A percentile compares a stretch with the other conserved stretches of the same genome.
These are phyloP conservation scores for Pomacea maculata DNA, from an alignment of 1,140 invertebrate species.

Conservation along the genomic window DNA sequence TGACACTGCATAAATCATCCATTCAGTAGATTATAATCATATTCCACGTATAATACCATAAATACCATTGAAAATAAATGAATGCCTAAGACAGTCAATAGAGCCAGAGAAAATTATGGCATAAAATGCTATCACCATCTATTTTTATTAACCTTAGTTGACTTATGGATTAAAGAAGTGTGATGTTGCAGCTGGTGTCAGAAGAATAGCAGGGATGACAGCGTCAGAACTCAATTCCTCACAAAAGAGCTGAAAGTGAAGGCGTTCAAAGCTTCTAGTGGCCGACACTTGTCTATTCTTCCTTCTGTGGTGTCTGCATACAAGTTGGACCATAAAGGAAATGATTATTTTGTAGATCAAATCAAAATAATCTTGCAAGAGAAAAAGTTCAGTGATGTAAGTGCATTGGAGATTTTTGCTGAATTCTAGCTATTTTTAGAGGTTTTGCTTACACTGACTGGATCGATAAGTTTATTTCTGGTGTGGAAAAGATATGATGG, in stretches of 20 bases:
- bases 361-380: background rate
- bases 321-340: constrained; percentile 1
- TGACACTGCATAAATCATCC: too few relatives aligned
- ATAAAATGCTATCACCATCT: too few relatives aligned
- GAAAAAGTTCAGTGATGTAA: constrained; percentile 9
- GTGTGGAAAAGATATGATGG: too few relatives aligned
- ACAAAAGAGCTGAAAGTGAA: constrained; percentile 7
- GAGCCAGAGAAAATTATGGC: too few relatives aligned
- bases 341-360: constrained; percentile 4
- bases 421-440: too few relatives aligned
- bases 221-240: background rate
- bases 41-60: too few relatives aligned
- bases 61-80: too few relatives aligned
- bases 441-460: too few relatives aligned
- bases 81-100: too few relatives aligned
- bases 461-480: too few relatives aligned
- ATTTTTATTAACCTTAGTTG: background rate
- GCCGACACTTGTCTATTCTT: constrained; percentile 11
- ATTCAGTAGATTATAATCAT: too few relatives aligned
- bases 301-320: background rate
- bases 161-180: background rate
- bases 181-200: background rate
- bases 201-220: background rate
- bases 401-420: background rate
- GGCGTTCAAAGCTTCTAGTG: background rate